Conservation (phyloP, 2,888 invertebrate species). For the Syritta pipiens region DNA sequence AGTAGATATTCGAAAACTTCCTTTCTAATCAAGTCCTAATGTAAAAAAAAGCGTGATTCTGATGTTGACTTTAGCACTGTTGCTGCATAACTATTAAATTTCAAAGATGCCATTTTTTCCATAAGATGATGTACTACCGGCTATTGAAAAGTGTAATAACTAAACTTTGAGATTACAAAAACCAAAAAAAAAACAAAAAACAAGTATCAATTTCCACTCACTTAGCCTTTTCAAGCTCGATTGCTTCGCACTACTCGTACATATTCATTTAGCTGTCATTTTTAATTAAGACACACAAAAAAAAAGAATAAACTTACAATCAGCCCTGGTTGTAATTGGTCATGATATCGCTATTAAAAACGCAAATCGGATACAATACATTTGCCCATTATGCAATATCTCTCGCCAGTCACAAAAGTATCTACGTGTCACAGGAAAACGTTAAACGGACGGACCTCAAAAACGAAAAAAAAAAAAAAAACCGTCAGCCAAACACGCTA, state of each 20-base stretch:
- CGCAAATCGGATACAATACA: constrained; percentile 50
- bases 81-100: too few species aligned
- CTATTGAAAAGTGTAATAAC: too few species aligned
- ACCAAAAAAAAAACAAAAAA: too few species aligned
- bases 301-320: constrained; percentile 38
- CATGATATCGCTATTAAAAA: constrained; percentile 48
- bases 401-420: too few species aligned
- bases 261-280: constrained; percentile 59
- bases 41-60: too few species aligned
- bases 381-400: constrained; percentile 49
- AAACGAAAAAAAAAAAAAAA: constrained; percentile 22
- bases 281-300: constrained; percentile 65
- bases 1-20: too few species aligned
- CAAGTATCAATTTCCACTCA: constrained; percentile 10
- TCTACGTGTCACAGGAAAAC: constrained; percentile 50
- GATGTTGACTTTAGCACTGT: too few species aligned
- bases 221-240: neutral
- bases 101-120: too few species aligned
- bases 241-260: neutral
- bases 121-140: too few species aligned
- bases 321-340: constrained; percentile 44
- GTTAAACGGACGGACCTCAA: constrained; percentile 32
- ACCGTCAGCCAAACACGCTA: neutral
- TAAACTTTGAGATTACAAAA: too few species aligned
- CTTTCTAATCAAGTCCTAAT: too few species aligned